Conservation (phyloP, 2,113 vertebrate genomes). For the Scopus umbretta region DNA sequence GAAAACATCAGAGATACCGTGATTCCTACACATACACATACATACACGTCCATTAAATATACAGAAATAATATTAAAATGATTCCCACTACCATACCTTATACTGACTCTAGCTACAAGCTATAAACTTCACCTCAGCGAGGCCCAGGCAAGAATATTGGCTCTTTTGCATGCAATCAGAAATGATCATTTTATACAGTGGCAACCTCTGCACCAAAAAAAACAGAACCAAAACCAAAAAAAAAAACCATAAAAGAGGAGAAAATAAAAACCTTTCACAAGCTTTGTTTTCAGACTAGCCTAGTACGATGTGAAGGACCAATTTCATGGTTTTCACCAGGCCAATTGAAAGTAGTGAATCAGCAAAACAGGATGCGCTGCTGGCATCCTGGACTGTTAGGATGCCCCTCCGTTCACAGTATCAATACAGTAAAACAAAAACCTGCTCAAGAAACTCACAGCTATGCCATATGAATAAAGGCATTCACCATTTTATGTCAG, state of each 20-base stretch:
- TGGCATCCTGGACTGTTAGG: background rate
- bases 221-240: too few species aligned
- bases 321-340: slow-evolving; percentile 25
- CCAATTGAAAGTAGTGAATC: slow-evolving; percentile 33
- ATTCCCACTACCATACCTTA: slow-evolving; percentile 58
- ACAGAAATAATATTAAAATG: slow-evolving; percentile 55
- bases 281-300: slow-evolving; percentile 49
- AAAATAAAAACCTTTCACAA: slow-evolving; percentile 55
- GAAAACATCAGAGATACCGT: background rate
- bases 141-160: slow-evolving; percentile 64
- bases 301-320: slow-evolving; percentile 21
- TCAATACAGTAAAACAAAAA: slow-evolving; percentile 46
- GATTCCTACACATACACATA: slow-evolving; percentile 36
- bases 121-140: slow-evolving; percentile 63
- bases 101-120: slow-evolving; percentile 60
- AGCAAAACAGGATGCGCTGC: background rate
- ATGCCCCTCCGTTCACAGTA: slow-evolving; percentile 73
- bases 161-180: slow-evolving; percentile 65
- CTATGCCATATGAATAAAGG: background rate
- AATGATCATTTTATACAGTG: slow-evolving; percentile 57
- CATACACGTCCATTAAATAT: slow-evolving; percentile 10
- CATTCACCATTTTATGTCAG: background rate
- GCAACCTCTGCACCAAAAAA: slow-evolving; percentile 20
- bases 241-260: background rate
- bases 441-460: slow-evolving; percentile 15